These are phyloP conservation scores for Drosophila orosa DNA, from an alignment of 1,140 invertebrate genomes.

Conservation along the genomic window DNA sequence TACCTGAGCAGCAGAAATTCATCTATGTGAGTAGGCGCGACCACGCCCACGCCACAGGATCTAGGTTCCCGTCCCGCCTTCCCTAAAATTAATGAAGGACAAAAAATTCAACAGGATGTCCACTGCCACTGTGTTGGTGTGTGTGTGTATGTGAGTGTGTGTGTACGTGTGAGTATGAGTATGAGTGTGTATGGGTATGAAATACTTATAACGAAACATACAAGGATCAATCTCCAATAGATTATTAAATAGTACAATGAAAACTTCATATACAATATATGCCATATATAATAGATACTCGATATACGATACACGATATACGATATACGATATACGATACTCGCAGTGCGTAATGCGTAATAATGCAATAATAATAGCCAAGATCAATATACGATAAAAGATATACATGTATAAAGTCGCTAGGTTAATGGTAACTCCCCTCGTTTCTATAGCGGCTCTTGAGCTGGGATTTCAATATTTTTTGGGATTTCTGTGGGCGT, in stretches of 20 bases:
- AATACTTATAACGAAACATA: constrained; percentile 76
- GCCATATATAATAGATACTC: constrained; percentile 67
- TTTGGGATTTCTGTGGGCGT: constrained; percentile 45
- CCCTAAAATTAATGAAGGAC: not conserved
- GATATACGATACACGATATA: constrained; percentile 61
- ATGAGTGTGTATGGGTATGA: constrained; percentile 41
- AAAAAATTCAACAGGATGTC: constrained; percentile 9
- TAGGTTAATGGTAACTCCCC: constrained; percentile 43
- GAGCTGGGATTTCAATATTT: constrained; percentile 36
- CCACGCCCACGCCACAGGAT: constrained; percentile 40
- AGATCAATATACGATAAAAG: constrained; percentile 59
- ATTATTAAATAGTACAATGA: constrained; percentile 81
- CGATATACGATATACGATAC: constrained; percentile 57
- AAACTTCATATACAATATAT: constrained; percentile 80
- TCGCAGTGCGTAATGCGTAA: constrained; percentile 67
- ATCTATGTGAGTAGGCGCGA: constrained; percentile 75
- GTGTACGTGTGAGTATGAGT: constrained; percentile 36
- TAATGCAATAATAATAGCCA: constrained; percentile 80
- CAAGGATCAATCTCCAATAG: constrained; percentile 78
- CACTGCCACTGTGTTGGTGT: constrained; percentile 40
- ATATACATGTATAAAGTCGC: constrained; percentile 47
- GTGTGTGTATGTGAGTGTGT: constrained; percentile 22
- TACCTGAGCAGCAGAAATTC: constrained; percentile 81
- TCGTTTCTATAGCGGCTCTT: constrained; percentile 20
- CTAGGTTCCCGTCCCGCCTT: constrained; percentile 37